Base-by-base conservation (phyloP, 2,797 vertebrate genomes). In the Malacoctenus gilli region DNA sequence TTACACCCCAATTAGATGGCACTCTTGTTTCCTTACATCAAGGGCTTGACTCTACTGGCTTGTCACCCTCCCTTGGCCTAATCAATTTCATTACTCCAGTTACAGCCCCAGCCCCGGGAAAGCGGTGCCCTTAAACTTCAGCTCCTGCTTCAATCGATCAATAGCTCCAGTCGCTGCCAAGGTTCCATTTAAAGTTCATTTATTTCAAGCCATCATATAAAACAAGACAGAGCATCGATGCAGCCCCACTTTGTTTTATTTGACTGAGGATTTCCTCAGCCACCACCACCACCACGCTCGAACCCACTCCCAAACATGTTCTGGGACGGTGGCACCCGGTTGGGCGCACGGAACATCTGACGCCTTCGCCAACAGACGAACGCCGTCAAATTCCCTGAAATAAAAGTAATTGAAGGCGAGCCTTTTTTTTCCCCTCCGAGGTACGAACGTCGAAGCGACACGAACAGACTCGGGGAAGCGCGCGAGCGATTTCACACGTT, bases 41-140 rank as follows among this genome's bases (percentile, higher is more conserved):
- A 93, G 92, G 92, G 90, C 92, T 92, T 91, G 92, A 93, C 92
- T 93, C 91, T 86, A 84, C 91, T 91, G 89, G 89, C 91, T 93
- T 93, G 92, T 93, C 92, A 93, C 92, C 90, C 91, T 92, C 85
- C 89, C 89, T 75, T 72, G 87, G 89, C 87, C 92, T 92, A 93
- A 93, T 93, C 92, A 93, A 93, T 93, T 93, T 93, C 92, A 93
- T 93, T 93, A 93, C 91, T 93, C 89, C 80, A 87, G 92, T 93
- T 93, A 93, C 91, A 92, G 89, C 87, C 87, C 75, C 74, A 82
- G 90, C 87, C 88, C 82, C 76, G 75, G 86, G 86, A 89, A 89
- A 91, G 91, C 90, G 87, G 82, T 93, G 91, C 91, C 92, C 91
- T 93, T 92, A 93, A 93, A 93, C 91, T 93, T 92, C 91, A 91